These are phyloP conservation scores for Lordiphosa collinella DNA, from an alignment of 1,140 invertebrate species.

Conservation along the genomic window DNA sequence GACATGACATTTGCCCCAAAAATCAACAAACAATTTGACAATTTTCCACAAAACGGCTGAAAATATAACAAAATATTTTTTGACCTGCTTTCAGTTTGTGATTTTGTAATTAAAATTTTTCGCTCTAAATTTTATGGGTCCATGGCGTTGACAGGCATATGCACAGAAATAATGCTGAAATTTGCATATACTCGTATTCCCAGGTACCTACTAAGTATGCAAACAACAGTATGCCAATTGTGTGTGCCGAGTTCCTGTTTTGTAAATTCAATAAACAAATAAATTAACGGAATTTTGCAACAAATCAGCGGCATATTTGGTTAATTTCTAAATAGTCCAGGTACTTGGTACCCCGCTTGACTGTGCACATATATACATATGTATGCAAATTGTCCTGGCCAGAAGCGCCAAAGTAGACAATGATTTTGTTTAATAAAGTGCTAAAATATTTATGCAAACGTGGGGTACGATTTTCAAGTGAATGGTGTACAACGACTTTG, in stretches of 20 bases:
- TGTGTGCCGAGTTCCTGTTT: neutral
- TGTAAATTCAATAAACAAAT: constrained; percentile 61
- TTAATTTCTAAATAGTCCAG: constrained; percentile 57
- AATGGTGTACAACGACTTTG: neutral
- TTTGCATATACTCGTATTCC: constrained; percentile 28
- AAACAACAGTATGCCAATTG: constrained; percentile 24
- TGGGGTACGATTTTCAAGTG: neutral
- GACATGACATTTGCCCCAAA: constrained; percentile 43
- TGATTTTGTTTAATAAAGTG: constrained; percentile 60
- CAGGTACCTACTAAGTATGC: constrained; percentile 8
- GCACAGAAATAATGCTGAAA: constrained; percentile 29
- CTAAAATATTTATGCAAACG: constrained; percentile 56
- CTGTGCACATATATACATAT: neutral
- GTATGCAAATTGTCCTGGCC: constrained; percentile 46
- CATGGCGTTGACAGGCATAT: constrained; percentile 47
- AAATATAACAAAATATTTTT: constrained; percentile 15
- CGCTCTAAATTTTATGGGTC: constrained; percentile 39
- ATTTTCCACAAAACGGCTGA: constrained; percentile 23
- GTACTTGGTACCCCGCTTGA: neutral
- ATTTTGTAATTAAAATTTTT: constrained; percentile 70
- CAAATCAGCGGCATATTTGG: constrained; percentile 61
- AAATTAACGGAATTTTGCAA: constrained; percentile 57
- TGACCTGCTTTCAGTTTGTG: constrained; percentile 13
- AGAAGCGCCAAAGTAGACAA: constrained; percentile 29
- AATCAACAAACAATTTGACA: constrained; percentile 53